These are phyloP conservation scores for Orthosia gothica DNA, from an alignment of 2,888 invertebrate species.

Conservation along the genomic window DNA sequence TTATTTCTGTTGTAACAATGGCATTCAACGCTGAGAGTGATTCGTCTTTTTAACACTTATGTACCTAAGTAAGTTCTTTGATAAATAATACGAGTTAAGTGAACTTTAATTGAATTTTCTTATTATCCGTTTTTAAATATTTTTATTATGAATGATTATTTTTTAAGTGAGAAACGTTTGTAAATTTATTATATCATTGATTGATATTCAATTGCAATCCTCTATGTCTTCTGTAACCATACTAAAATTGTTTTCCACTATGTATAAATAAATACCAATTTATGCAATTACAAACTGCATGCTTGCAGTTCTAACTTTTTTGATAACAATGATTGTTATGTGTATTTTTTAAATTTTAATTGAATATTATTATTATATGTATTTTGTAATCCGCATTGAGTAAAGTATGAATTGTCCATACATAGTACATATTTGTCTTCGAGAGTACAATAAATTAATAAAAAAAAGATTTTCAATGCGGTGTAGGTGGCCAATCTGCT, in stretches of 20 bases:
- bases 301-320: conserved; percentile 20
- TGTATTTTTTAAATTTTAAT: conserved; percentile 8
- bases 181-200: conserved; percentile 29
- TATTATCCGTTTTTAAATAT: conserved; percentile 54
- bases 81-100: conserved; percentile 57
- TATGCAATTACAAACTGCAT: conserved; percentile 16
- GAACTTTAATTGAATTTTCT: conserved; percentile 70
- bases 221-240: conserved; percentile 4
- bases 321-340: conserved; percentile 8
- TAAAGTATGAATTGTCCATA: neutral
- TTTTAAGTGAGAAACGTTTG: conserved; percentile 19
- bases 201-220: conserved; percentile 31
- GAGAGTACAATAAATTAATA: neutral
- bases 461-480: neutral
- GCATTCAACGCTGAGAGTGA: conserved; percentile 56
- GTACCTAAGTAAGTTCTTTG: conserved; percentile 48
- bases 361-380: conserved; percentile 1
- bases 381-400: neutral
- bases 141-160: conserved; percentile 20
- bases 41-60: conserved; percentile 61
- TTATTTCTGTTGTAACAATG: conserved; percentile 34
- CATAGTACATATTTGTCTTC: neutral
- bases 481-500: neutral
- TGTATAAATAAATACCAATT: conserved; percentile 3
- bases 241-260: conserved; percentile 10